Percentiles rank a stretch among this genome's conserved stretches.
Evolutionary conservation across 2,113 vertebrate genomes (phyloP).

Genomic region (Brachyistius frenatus): DNA sequence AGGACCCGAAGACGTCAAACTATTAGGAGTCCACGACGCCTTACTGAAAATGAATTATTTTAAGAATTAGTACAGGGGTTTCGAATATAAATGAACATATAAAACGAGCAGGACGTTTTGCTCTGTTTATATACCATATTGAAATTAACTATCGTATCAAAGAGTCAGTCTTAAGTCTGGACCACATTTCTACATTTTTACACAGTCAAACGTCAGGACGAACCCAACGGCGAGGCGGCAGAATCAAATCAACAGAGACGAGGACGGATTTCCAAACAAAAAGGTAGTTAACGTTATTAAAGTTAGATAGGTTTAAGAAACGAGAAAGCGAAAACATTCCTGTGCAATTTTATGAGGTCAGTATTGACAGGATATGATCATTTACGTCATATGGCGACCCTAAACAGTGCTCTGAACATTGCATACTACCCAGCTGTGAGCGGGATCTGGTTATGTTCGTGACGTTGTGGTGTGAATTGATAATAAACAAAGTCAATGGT

Average conservation of each 20-base stretch:
- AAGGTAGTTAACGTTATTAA: neutral
- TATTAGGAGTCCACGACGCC: constrained; percentile 52
- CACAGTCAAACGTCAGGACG: constrained; percentile 33
- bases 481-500: too few species aligned
- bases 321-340: neutral
- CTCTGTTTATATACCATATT: fast-evolving
- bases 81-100: neutral
- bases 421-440: too few species aligned
- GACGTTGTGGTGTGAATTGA: too few species aligned
- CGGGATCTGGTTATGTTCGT: neutral
- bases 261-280: too few species aligned
- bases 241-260: constrained; percentile 54
- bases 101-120: neutral
- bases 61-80: neutral
- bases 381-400: neutral
- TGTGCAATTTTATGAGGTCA: neutral
- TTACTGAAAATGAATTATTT: neutral
- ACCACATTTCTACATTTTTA: neutral
- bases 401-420: neutral
- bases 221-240: constrained; percentile 58
- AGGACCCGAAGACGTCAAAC: constrained; percentile 62
- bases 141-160: fast-evolving
- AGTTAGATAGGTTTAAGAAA: neutral
- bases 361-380: neutral
- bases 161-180: fast-evolving